These are phyloP conservation scores for Oligia strigilis DNA, from an alignment of 2,888 invertebrate genomes.

Conservation along the genomic window DNA sequence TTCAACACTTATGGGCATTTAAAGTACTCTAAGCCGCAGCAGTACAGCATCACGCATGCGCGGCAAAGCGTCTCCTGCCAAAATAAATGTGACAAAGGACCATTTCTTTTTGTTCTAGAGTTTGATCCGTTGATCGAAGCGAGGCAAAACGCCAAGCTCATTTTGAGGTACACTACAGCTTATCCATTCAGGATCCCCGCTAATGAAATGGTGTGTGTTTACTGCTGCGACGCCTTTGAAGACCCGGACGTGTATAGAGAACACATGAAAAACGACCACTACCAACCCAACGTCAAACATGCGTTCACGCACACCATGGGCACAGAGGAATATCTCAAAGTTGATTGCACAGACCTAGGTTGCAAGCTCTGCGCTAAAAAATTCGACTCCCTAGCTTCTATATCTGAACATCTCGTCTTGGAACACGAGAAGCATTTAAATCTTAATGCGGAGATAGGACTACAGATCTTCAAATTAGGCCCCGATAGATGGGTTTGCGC, in stretches of 20 bases:
- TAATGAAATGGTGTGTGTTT: conserved; percentile 79
- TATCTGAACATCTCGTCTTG: conserved; percentile 73
- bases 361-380: conserved; percentile 75
- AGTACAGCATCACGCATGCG: not conserved
- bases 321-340: conserved; percentile 70
- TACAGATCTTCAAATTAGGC: conserved; percentile 76
- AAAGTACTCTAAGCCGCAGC: not conserved
- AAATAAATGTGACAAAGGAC: conserved; percentile 65
- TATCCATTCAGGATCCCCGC: conserved; percentile 80
- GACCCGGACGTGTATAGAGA: conserved; percentile 75
- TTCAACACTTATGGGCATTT: not conserved
- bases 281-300: conserved; percentile 68
- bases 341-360: conserved; percentile 78
- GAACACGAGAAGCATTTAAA: conserved; percentile 69
- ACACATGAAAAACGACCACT: conserved; percentile 78
- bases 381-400: conserved; percentile 66
- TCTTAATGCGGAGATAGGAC: conserved; percentile 70
- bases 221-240: conserved; percentile 75
- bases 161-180: conserved; percentile 78
- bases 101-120: conserved; percentile 83
- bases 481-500: conserved; percentile 75
- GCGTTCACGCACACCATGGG: conserved; percentile 72
- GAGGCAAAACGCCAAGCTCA: conserved; percentile 79
- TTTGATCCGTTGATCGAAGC: conserved; percentile 76
- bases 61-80: conserved; percentile 25